phyloP scores from a whole-genome alignment of 2,797 vertebrate species.

The Natrix natrix region DNA sequence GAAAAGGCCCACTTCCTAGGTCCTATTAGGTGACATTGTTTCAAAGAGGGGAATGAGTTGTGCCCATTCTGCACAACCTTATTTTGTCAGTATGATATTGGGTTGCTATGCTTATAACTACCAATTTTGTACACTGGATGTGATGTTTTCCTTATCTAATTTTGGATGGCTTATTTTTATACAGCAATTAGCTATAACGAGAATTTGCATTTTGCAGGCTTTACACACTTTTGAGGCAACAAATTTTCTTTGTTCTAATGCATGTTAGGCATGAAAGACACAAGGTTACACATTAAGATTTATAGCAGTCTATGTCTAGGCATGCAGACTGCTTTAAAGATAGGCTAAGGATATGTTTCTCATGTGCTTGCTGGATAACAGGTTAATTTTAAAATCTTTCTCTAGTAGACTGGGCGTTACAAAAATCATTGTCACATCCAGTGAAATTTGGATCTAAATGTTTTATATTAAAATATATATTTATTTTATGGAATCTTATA shows the following conservation, averaged over 20 bases:
- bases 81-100: not conserved
- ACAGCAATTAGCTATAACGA: constrained; percentile 11
- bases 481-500: not conserved
- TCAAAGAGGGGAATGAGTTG: not conserved
- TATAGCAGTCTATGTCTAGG: not conserved
- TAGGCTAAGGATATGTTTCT: not conserved
- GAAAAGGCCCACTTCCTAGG: not conserved
- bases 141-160: not conserved
- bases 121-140: not conserved
- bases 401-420: not conserved
- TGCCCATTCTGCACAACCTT: not conserved
- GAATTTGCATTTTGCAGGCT: constrained; percentile 7
- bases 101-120: not conserved
- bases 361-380: not conserved
- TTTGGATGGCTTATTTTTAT: not conserved
- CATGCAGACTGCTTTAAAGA: not conserved
- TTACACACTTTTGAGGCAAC: not conserved
- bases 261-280: not conserved
- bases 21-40: not conserved
- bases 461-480: not conserved
- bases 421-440: not conserved
- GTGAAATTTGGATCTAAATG: not conserved
- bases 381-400: not conserved
- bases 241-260: constrained; percentile 8
- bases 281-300: constrained; percentile 9